These are phyloP conservation scores for Cossypha dichroa DNA, from an alignment of 2,797 vertebrate species.

Conservation along the genomic window DNA sequence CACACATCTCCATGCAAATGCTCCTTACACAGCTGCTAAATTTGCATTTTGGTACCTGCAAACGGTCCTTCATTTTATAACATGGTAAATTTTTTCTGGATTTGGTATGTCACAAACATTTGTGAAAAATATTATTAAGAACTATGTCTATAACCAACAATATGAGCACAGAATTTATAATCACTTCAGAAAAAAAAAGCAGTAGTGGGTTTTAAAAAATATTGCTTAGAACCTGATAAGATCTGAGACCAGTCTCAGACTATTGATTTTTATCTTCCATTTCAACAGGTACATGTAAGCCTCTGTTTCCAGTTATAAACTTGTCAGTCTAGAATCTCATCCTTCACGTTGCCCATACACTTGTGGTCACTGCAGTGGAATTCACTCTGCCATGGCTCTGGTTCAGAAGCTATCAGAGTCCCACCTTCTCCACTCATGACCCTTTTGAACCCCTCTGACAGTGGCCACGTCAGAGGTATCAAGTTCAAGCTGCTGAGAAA, in stretches of 20 bases:
- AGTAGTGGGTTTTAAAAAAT: neutral
- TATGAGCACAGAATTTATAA: neutral
- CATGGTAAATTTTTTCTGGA: neutral
- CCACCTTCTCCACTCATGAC: neutral
- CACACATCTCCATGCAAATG: neutral
- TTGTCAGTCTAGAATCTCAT: neutral
- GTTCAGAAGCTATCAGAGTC: neutral
- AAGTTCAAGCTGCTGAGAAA: neutral
- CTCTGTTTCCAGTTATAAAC: neutral
- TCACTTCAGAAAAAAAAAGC: neutral
- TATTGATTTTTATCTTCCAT: neutral
- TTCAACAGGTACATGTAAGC: neutral
- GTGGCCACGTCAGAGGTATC: accelerated
- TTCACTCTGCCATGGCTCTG: neutral
- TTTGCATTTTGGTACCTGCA: neutral
- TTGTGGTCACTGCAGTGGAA: neutral
- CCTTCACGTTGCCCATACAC: neutral
- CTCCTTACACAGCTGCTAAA: neutral
- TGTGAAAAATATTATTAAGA: neutral
- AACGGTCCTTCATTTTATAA: neutral
- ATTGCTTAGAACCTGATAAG: neutral
- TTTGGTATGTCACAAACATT: neutral
- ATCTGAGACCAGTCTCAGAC: neutral
- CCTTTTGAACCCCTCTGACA: neutral
- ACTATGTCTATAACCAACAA: neutral